A percentile compares a stretch with the other conserved stretches of the same genome.
Conservation (phyloP, 1,140 invertebrate genomes). For the Leptinotarsa undecemlineata region DNA sequence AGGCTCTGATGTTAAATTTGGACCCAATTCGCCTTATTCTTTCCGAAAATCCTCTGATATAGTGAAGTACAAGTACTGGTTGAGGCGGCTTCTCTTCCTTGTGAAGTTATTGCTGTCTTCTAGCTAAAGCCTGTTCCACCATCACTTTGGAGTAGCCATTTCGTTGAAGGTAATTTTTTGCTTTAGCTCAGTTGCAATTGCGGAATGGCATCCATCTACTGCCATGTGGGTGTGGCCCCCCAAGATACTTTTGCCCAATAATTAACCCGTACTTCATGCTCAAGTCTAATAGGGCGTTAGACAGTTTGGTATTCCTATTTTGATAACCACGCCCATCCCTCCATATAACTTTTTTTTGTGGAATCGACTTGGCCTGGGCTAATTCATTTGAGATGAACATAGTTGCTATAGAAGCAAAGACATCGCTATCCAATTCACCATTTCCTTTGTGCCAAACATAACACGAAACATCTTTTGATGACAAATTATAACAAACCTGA, state of each 20-base stretch:
- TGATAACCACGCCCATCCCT: conserved; percentile 35
- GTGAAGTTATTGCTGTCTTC: no score
- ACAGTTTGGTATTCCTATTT: conserved; percentile 27
- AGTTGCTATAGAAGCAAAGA: conserved; percentile 28
- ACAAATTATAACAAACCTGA: conserved; percentile 44
- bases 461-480: conserved; percentile 39
- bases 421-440: conserved; percentile 29
- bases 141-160: no score
- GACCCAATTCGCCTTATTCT: no score
- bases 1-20: no score
- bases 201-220: conserved; percentile 21
- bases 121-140: no score
- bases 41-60: no score
- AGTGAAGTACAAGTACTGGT: no score
- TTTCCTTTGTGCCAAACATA: conserved; percentile 44
- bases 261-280: conserved; percentile 16
- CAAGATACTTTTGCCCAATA: conserved; percentile 29
- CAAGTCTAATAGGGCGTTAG: conserved; percentile 34
- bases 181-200: conserved; percentile 14
- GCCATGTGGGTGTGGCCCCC: conserved; percentile 28
- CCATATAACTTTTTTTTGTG: conserved; percentile 27
- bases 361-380: background rate
- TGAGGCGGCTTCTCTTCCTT: no score
- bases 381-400: conserved; percentile 22
- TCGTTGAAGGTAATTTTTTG: no score